Evolutionary conservation across 2,797 vertebrate species (phyloP).

Genomic region (Pyrocephalus nanus): DNA sequence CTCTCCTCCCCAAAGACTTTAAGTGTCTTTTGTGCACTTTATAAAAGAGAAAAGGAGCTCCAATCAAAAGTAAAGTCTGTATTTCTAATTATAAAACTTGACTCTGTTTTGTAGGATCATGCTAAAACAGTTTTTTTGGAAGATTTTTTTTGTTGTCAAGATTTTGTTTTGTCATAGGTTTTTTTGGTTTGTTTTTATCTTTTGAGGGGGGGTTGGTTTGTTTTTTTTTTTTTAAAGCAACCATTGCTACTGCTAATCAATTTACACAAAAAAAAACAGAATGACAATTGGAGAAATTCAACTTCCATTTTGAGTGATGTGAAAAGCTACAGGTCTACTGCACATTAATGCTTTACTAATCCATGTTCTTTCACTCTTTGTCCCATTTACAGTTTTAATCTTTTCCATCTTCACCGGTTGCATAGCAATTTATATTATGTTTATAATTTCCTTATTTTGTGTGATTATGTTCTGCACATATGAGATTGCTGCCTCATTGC

Average conservation of each 20-base stretch:
- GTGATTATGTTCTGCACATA: neutral
- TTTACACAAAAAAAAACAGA: neutral
- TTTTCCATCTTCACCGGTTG: neutral
- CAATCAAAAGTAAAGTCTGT: neutral
- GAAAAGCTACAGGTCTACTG: neutral
- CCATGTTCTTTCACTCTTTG: neutral
- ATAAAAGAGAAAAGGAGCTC: neutral
- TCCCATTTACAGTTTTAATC: neutral
- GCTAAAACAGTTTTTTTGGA: neutral
- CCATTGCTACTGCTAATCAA: neutral
- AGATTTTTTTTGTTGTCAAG: neutral
- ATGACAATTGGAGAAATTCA: neutral
- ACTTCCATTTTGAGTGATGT: neutral
- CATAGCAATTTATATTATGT: neutral
- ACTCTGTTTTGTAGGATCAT: neutral
- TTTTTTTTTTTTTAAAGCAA: neutral
- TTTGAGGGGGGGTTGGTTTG: accelerated
- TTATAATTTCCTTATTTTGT: neutral
- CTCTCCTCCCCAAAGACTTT: neutral
- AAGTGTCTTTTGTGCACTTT: neutral
- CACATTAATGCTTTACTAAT: neutral
- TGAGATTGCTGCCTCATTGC: neutral
- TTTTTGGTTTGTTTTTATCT: neutral
- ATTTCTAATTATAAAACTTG: neutral
- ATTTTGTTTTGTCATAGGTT: neutral